Evolutionary conservation across 2,888 invertebrate genomes (phyloP).

Genomic region (Aromia moschata): DNA sequence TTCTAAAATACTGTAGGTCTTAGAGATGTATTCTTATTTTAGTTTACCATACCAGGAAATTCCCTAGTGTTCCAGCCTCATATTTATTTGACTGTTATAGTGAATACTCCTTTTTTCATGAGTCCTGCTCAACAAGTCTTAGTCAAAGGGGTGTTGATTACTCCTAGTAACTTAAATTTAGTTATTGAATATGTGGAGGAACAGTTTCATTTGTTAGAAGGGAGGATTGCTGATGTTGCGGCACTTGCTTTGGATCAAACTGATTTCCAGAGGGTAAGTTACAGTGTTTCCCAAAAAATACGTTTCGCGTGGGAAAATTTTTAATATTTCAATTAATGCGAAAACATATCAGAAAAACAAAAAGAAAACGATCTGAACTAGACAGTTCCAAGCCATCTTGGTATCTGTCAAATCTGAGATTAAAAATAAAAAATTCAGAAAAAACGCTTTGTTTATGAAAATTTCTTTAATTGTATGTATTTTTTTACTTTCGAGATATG

Average conservation of each 20-base stretch:
- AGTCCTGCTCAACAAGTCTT: constrained; percentile 77
- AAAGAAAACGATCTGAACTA: too few species aligned
- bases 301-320: too few species aligned
- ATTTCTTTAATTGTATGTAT: too few species aligned
- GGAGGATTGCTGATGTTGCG: constrained; percentile 68
- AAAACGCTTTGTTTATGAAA: too few species aligned
- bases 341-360: too few species aligned
- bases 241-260: constrained; percentile 67
- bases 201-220: constrained; percentile 70
- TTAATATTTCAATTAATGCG: too few species aligned
- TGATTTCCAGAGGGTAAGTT: constrained; percentile 61
- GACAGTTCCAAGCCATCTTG: too few species aligned
- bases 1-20: background rate
- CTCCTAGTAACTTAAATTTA: constrained; percentile 67
- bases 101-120: constrained; percentile 78
- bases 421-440: too few species aligned
- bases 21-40: constrained; percentile 50
- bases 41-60: constrained; percentile 78
- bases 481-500: too few species aligned
- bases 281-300: too few species aligned
- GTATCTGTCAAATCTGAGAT: too few species aligned
- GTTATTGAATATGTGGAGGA: constrained; percentile 68
- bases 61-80: constrained; percentile 70
- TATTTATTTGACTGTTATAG: constrained; percentile 78
- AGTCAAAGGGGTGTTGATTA: constrained; percentile 75